These are phyloP conservation scores for Anoncus sp. DNA, from an alignment of 2,888 invertebrate genomes.

Conservation along the genomic window DNA sequence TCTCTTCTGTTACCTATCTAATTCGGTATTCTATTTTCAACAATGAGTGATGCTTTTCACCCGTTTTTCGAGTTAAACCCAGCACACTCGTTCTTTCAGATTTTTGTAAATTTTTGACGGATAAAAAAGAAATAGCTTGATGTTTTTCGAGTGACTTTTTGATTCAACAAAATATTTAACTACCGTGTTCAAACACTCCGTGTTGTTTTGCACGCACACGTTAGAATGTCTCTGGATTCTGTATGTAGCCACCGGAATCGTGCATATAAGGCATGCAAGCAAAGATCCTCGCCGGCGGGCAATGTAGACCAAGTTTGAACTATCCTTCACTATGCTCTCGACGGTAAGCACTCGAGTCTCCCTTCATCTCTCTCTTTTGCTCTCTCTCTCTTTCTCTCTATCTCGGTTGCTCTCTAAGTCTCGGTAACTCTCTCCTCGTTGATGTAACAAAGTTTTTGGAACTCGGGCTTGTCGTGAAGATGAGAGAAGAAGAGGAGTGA, in stretches of 20 bases:
- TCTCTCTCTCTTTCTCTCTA: neutral
- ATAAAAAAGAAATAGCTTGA: conserved; percentile 2
- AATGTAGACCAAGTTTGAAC: conserved; percentile 52
- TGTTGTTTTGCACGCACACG: too few species aligned
- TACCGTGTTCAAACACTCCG: conserved; percentile 9
- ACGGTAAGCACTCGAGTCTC: conserved; percentile 29
- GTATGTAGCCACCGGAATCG: neutral
- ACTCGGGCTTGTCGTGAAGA: conserved; percentile 36
- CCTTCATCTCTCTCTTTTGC: neutral
- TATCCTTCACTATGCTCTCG: conserved; percentile 42
- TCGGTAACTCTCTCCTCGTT: conserved; percentile 12
- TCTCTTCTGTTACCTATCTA: conserved; percentile 18
- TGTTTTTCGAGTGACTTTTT: neutral
- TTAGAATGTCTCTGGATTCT: conserved; percentile 2
- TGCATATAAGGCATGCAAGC: conserved; percentile 21
- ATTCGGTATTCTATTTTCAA: conserved; percentile 11
- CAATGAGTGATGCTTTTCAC: neutral
- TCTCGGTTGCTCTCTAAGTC: conserved; percentile 6
- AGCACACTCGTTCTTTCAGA: neutral
- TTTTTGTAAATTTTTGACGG: neutral
- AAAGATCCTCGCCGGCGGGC: conserved; percentile 44
- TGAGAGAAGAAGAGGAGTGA: conserved; percentile 21
- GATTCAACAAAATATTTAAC: conserved; percentile 3
- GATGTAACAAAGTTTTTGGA: conserved; percentile 55
- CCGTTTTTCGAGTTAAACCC: neutral